phyloP scores from a whole-genome alignment of 2,113 vertebrate species.

The Chaetura pelagica region DNA sequence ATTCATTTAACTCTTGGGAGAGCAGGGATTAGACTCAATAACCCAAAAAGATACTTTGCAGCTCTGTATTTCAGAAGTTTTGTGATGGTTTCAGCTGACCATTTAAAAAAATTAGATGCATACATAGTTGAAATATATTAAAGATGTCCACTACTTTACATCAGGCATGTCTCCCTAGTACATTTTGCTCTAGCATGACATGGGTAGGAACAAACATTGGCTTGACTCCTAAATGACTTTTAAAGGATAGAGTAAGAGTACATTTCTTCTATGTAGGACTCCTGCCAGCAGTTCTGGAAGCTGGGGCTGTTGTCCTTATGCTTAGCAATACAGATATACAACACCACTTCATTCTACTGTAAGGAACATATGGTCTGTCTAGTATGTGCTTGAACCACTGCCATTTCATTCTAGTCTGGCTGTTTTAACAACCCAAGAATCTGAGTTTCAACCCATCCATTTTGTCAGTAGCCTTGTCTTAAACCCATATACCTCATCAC shows the following conservation, averaged over 20 bases:
- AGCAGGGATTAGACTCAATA: background rate
- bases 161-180: background rate
- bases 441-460: background rate
- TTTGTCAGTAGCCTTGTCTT: background rate
- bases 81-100: background rate
- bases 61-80: background rate
- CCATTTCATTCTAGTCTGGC: background rate
- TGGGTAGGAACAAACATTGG: background rate
- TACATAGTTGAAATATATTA: background rate
- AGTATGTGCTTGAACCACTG: conserved; percentile 14
- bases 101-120: background rate
- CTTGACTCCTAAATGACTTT: background rate
- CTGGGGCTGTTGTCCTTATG: background rate
- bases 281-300: conserved; percentile 31
- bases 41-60: background rate
- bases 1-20: background rate
- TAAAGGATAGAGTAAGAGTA: background rate
- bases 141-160: background rate
- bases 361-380: conserved; percentile 12
- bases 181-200: background rate
- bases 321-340: background rate
- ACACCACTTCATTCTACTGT: background rate
- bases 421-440: background rate
- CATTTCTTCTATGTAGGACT: background rate
- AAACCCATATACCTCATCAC: background rate